A percentile compares a stretch with the other conserved stretches of the same genome.
Evolutionary conservation across 1,140 invertebrate species (phyloP).

Genomic region (Drosophila sp.): DNA sequence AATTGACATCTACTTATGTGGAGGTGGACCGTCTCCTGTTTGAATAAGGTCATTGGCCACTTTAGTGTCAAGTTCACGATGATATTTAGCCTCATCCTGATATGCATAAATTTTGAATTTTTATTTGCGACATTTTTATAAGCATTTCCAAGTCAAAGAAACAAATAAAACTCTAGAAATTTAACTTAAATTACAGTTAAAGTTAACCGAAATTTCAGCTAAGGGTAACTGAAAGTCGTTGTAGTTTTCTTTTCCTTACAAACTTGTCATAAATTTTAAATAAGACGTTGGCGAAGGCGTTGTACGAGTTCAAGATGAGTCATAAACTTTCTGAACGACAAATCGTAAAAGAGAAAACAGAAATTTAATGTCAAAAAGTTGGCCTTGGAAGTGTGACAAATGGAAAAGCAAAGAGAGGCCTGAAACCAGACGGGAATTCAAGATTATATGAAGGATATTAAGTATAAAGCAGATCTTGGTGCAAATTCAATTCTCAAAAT

Average conservation of each 20-base stretch:
- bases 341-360: conserved; percentile 17
- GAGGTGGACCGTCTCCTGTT: too few relatives aligned
- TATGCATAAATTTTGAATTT: too few relatives aligned
- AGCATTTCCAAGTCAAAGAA: too few relatives aligned
- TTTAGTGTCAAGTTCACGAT: too few relatives aligned
- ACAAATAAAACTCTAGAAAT: too few relatives aligned
- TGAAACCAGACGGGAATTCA: background rate
- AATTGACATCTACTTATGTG: too few relatives aligned
- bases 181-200: too few relatives aligned
- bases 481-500: background rate
- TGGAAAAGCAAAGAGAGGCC: background rate
- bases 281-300: conserved; percentile 16
- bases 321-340: conserved; percentile 37
- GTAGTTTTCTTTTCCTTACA: conserved; percentile 4
- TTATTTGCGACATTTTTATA: too few relatives aligned
- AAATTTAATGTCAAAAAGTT: conserved; percentile 7
- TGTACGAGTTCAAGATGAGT: conserved; percentile 29
- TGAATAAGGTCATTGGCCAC: too few relatives aligned
- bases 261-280: conserved; percentile 38
- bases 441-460: background rate
- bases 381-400: background rate
- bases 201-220: background rate
- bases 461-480: background rate
- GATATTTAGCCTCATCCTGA: too few relatives aligned
- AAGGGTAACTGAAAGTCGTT: background rate